A percentile compares a stretch with the other conserved stretches of the same genome.
These are phyloP conservation scores for Macropis europaea DNA, from an alignment of 2,888 invertebrate species.

Conservation along the genomic window DNA sequence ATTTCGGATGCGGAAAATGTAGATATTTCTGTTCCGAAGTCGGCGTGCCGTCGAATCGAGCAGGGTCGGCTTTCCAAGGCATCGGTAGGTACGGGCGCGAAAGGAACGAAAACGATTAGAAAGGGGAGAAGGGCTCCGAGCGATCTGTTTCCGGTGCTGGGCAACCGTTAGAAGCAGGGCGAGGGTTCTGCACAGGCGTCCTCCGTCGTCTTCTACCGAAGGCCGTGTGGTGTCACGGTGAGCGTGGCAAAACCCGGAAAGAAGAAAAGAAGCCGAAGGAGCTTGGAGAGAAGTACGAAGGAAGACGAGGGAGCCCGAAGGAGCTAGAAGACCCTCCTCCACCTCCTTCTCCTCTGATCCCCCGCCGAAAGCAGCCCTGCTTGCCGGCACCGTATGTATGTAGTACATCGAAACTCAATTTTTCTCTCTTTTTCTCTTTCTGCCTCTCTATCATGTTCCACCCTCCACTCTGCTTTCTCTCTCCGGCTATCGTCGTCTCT, in stretches of 20 bases:
- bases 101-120: not conserved
- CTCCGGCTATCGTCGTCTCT: conserved; percentile 3
- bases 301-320: conserved; percentile 55
- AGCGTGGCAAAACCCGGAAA: conserved; percentile 58
- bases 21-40: not conserved
- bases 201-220: conserved; percentile 62
- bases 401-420: conserved; percentile 26
- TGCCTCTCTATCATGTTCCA: conserved; percentile 11
- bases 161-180: conserved; percentile 56
- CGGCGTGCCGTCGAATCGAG: not conserved
- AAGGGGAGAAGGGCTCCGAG: conserved; percentile 39
- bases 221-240: conserved; percentile 59
- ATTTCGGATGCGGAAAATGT: too few relatives aligned
- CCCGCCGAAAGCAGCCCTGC: conserved; percentile 36
- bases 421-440: conserved; percentile 1
- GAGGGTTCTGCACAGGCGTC: conserved; percentile 63
- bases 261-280: conserved; percentile 62
- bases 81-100: conserved; percentile 1
- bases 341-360: conserved; percentile 2
- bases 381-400: conserved; percentile 6
- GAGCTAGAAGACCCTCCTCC: conserved; percentile 44
- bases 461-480: not conserved
- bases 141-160: conserved; percentile 60
- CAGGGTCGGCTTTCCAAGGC: not conserved
- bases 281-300: conserved; percentile 56